Percentiles rank a stretch among this genome's conserved stretches.
Evolutionary conservation across 2,113 vertebrate species (phyloP).

Genomic region (Alces alces): DNA sequence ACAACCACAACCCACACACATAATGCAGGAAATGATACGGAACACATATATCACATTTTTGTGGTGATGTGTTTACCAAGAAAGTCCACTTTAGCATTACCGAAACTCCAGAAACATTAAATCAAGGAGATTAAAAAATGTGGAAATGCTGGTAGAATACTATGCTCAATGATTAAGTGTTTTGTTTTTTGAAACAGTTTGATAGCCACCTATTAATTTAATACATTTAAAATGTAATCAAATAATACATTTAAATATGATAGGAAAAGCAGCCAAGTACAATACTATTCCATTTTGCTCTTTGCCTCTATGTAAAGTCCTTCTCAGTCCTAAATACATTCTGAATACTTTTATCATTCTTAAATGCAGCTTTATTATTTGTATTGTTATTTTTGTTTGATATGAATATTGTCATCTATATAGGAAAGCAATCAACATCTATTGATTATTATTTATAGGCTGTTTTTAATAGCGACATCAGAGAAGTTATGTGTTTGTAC

Average conservation of each 20-base stretch:
- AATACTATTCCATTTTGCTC: neutral
- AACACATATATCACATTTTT: conserved; percentile 64
- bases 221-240: neutral
- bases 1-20: conserved; percentile 74
- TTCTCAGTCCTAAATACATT: neutral
- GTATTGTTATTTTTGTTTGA: neutral
- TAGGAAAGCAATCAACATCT: neutral
- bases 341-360: neutral
- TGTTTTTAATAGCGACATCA: neutral
- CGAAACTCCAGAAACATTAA: neutral
- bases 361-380: neutral
- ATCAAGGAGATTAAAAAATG: neutral
- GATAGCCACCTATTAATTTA: neutral
- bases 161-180: neutral
- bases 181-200: conserved; percentile 32
- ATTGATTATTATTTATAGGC: neutral
- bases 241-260: neutral
- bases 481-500: neutral
- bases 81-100: conserved; percentile 9
- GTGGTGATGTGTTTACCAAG: conserved; percentile 38
- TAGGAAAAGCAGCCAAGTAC: neutral
- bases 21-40: conserved; percentile 67
- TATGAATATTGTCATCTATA: neutral
- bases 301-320: neutral
- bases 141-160: neutral